Base-by-base conservation (phyloP, 1,140 invertebrate genomes). In the Drosophila lacteicornis region DNA sequence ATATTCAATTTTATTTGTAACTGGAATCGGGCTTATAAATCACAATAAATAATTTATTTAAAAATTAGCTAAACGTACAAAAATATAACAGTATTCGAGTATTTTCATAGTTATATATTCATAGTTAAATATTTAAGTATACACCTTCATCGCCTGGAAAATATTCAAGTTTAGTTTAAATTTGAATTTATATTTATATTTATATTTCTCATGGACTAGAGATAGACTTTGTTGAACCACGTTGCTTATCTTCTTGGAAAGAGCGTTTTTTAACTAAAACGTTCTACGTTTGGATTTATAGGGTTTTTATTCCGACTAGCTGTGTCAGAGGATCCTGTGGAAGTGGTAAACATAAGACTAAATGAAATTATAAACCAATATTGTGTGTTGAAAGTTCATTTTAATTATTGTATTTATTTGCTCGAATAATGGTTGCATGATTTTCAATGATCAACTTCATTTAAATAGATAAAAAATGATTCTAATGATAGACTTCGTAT, bases 41-140 rank as follows among this genome's bases (percentile, higher is more conserved):
- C 85, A 90, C 85, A 90, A 82, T 85, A 90, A 88, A 88, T 88
- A 90, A 82, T 85, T 79, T 85, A 79, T 82, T 90, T 79, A 77
- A 90, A 90, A 90, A 90, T 90, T 90, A 90, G 85, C 85, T 90
- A 90, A 90, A 88, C 79, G 86, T 90, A 90, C 85, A 90, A 90
- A 90, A 90, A 90, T 90, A 90, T 90, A 90, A 88, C 84, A 88
- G 79, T 88, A 87, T 83, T 33, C 55, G 59, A 83, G 57, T 75
- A 78, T 71, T 66, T 68, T 13, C 51, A 56, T 67, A 78, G 53
- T 60, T 67, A 85, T 86, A 78, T 73, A 75, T 81, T 67, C 75
- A 57, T 73, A 79, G 53, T 85, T 84, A 47, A 78, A 85, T 77
- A 82, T 59, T 82, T 68, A 75, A 70, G 45, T 65, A 51, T 47